Evolutionary conservation across 2,797 vertebrate species (phyloP).

Genomic region (Pseudotriccus pelzelni): DNA sequence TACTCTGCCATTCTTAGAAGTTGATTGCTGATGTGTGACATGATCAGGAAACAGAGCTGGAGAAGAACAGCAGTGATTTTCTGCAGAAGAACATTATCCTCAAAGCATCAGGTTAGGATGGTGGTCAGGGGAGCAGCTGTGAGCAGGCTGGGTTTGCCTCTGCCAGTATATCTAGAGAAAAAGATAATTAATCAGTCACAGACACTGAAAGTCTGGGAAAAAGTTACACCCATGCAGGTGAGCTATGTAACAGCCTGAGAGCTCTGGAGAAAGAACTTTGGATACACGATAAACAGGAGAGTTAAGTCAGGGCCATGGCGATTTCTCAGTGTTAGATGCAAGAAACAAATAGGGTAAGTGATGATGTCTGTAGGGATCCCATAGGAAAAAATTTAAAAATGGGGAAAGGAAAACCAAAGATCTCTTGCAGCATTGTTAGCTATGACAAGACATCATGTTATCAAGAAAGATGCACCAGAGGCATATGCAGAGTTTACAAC

Average conservation of each 20-base stretch:
- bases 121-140: accelerated
- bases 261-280: not conserved
- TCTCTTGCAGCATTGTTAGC: not conserved
- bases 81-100: not conserved
- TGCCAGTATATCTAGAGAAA: not conserved
- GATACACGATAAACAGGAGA: not conserved
- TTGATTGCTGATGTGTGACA: not conserved
- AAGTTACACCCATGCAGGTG: accelerated
- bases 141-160: not conserved
- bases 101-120: not conserved
- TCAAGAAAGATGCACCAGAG: not conserved
- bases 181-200: not conserved
- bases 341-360: not conserved
- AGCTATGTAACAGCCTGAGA: not conserved
- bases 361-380: not conserved
- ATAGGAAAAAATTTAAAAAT: not conserved
- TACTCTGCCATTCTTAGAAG: not conserved
- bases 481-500: not conserved
- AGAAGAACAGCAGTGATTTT: accelerated
- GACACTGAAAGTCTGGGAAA: not conserved
- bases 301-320: not conserved
- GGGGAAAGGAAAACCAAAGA: not conserved
- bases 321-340: not conserved
- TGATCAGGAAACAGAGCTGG: not conserved
- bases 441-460: not conserved